Evolutionary conservation across 2,797 vertebrate species (phyloP).

Genomic region (Rhabdomys pumilio): DNA sequence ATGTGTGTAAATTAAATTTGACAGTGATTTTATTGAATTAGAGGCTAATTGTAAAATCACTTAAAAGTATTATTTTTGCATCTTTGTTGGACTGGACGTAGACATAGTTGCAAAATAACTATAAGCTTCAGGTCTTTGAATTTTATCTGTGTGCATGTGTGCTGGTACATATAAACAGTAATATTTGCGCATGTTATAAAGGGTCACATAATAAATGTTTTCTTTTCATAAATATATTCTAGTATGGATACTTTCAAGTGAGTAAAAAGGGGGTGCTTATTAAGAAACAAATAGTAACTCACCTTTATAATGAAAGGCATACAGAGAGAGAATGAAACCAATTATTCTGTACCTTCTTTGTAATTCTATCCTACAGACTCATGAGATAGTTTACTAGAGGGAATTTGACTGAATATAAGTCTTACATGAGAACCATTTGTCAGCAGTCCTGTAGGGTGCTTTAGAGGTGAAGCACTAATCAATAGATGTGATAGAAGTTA

Average conservation of each 20-base stretch:
- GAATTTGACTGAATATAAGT: conserved; percentile 28
- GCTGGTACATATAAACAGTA: not conserved
- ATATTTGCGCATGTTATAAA: not conserved
- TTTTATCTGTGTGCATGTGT: not conserved
- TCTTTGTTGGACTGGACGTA: conserved; percentile 21
- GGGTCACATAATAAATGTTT: not conserved
- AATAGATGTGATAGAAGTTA: conserved; percentile 53
- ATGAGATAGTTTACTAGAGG: conserved; percentile 40
- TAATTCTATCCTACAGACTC: conserved; percentile 27
- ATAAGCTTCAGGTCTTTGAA: conserved; percentile 29
- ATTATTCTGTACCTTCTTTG: conserved; percentile 33
- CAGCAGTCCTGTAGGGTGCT: conserved; percentile 28
- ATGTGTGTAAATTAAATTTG: conserved; percentile 50
- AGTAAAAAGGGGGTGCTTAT: not conserved
- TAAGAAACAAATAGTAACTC: conserved; percentile 46
- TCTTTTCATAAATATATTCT: not conserved
- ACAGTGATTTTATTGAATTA: not conserved
- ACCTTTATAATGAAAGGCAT: conserved; percentile 8
- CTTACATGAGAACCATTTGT: conserved; percentile 4
- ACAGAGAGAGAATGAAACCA: not conserved
- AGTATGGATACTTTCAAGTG: not conserved
- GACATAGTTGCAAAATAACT: not conserved
- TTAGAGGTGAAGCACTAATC: conserved; percentile 57
- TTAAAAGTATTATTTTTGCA: conserved; percentile 20
- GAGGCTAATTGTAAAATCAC: conserved; percentile 32